phyloP scores from a whole-genome alignment of 2,113 vertebrate genomes.

The Oncorhynchus nerka region DNA sequence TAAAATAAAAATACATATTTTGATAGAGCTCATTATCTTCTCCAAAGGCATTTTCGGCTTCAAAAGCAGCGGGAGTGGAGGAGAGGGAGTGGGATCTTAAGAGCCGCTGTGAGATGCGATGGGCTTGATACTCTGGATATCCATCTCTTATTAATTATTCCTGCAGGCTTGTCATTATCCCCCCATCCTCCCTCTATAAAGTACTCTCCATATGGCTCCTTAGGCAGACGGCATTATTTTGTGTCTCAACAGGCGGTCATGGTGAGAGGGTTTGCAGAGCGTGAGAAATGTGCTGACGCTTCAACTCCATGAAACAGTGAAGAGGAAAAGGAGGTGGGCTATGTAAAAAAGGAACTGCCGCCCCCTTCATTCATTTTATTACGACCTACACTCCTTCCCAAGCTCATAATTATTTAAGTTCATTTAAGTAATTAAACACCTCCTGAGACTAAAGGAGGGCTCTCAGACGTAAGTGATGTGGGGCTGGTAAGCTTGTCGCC shows the following conservation, averaged over 20 bases:
- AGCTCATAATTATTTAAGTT: constrained; percentile 47
- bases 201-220: constrained; percentile 52
- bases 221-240: constrained; percentile 53
- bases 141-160: constrained; percentile 62
- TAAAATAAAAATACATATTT: constrained; percentile 31
- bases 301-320: constrained; percentile 27
- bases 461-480: constrained; percentile 34
- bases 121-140: constrained; percentile 44
- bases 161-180: constrained; percentile 36
- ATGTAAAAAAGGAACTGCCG: constrained; percentile 49
- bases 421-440: constrained; percentile 46
- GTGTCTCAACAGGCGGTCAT: constrained; percentile 49
- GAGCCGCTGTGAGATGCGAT: constrained; percentile 45
- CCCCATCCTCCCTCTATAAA: constrained; percentile 38
- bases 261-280: constrained; percentile 32
- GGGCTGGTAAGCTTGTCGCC: constrained; percentile 40
- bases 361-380: constrained; percentile 41
- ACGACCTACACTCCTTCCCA: constrained; percentile 29
- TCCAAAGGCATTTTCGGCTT: constrained; percentile 58
- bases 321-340: constrained; percentile 15
- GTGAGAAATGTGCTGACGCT: constrained; percentile 62
- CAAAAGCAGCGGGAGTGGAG: constrained; percentile 36
- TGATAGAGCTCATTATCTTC: constrained; percentile 63
- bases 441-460: constrained; percentile 5
- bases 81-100: constrained; percentile 23